Evolutionary conservation across 2,797 vertebrate species (phyloP), one percentile per base, ranked within the genome.

Genomic region (Typhlichthys subterraneus): DNA sequence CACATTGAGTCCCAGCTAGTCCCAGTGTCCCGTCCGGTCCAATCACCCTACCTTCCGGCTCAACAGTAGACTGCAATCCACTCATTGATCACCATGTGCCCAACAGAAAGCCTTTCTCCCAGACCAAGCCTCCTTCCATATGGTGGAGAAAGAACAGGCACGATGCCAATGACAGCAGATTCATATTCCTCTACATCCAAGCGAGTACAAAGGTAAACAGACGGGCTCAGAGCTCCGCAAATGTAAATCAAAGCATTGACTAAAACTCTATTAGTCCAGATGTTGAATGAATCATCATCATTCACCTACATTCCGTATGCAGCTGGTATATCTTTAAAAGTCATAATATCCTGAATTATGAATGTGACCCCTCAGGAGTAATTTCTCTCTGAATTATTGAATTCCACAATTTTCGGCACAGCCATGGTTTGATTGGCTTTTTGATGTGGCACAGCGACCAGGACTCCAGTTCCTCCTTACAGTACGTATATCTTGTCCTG

Each of bases 271-370:
- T 88, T 89, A 89, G 86, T 87, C 83, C 87, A 89, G 87, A 91
- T 87, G 87, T 90, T 90, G 75, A 89, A 92, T 94, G 87, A 90
- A 89, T 91, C 88, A 91, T 87, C 76, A 69, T 84, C 53, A 74
- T 73, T 63, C 66, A 3, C 23, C 72, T 81, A 68, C 72, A 70
- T 80, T 81, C 69, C 59, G 67, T 59, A 73, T 77, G 78, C 79
- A 68, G 82, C 80, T 65, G 80, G 85, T 89, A 73, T 83, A 89
- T 90, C 85, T 86, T 83, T 91, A 77, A 88, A 88, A 92, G 91
- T 91, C 89, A 92, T 92, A 93, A 93, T 91, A 90, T 78, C 19
- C 79, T 93, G 76, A 91, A 93, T 93, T 91, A 93, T 94, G 93
- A 89, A 93, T 77, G 73, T 77, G 76, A 76, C 75, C 81, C 76